Percentiles rank a stretch among this genome's conserved stretches.
phyloP scores from a whole-genome alignment of 1,140 invertebrate species.

The Sipha flava region DNA sequence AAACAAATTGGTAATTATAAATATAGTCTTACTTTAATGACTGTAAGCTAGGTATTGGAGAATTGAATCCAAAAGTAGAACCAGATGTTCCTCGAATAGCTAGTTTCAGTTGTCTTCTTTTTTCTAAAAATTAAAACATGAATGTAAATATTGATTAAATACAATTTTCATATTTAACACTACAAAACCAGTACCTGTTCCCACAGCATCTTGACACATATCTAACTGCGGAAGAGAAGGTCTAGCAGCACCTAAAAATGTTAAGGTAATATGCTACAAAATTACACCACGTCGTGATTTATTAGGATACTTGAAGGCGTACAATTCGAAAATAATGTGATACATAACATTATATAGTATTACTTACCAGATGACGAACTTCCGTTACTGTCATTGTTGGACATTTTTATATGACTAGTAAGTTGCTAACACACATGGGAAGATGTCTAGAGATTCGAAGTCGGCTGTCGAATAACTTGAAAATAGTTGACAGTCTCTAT shows the following conservation, averaged over 20 bases:
- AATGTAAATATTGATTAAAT: no score
- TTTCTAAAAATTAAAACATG: not conserved
- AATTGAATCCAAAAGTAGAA: conserved; percentile 18
- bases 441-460: not conserved
- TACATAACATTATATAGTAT: not conserved
- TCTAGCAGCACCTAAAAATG: not conserved
- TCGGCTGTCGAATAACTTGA: not conserved
- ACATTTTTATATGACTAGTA: not conserved
- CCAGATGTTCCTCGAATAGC: not conserved
- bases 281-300: no score
- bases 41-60: conserved; percentile 6
- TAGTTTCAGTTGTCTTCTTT: conserved; percentile 1
- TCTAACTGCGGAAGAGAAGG: conserved; percentile 8
- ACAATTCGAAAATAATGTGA: not conserved
- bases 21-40: conserved; percentile 11
- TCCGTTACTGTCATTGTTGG: conserved; percentile 23
- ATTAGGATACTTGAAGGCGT: not conserved
- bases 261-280: not conserved
- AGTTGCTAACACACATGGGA: not conserved
- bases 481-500: not conserved
- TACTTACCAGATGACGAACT: conserved; percentile 13
- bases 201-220: not conserved
- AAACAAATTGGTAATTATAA: no score
- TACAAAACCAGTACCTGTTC: conserved; percentile 1
- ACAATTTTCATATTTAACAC: no score